These are phyloP conservation scores for Drosophila sturtevanti DNA, from an alignment of 1,140 invertebrate genomes.

Conservation along the genomic window DNA sequence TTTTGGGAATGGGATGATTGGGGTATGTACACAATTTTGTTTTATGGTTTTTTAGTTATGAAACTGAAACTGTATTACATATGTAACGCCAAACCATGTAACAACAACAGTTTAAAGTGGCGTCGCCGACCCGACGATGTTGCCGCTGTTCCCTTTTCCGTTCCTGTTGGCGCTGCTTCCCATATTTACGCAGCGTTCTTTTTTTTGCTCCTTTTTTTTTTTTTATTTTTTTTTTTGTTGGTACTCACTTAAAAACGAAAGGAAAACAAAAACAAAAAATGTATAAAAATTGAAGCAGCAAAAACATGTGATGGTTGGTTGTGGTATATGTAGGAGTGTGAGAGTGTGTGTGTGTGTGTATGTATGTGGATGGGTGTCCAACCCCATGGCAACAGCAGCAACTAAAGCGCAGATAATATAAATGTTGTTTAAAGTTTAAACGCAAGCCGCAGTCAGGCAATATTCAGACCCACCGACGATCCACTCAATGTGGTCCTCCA, in stretches of 20 bases:
- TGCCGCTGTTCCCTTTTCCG: not conserved
- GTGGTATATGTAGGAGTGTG: conserved; percentile 16
- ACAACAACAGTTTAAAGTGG: conserved; percentile 61
- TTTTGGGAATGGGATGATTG: conserved; percentile 13
- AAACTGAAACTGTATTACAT: conserved; percentile 76
- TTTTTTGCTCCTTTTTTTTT: too few relatives aligned
- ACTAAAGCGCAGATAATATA: conserved; percentile 63
- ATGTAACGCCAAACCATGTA: conserved; percentile 50
- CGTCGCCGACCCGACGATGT: conserved; percentile 27
- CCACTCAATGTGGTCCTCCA: conserved; percentile 27
- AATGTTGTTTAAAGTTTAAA: conserved; percentile 78
- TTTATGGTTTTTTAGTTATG: conserved; percentile 79
- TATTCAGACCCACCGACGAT: too few relatives aligned
- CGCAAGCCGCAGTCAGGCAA: conserved; percentile 31
- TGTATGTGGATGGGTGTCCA: conserved; percentile 14
- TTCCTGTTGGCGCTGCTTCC: conserved; percentile 20
- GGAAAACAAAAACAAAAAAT: conserved; percentile 1
- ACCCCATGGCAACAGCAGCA: conserved; percentile 1
- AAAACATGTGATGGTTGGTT: not conserved
- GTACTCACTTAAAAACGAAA: conserved; percentile 43
- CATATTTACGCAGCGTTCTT: conserved; percentile 75
- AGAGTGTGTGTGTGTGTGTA: conserved; percentile 24
- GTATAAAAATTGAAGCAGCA: not conserved
- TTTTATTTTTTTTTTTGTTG: too few relatives aligned
- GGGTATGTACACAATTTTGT: conserved; percentile 72